These are phyloP conservation scores for Psephotus haematonotus DNA, from an alignment of 2,113 vertebrate genomes.

Conservation along the genomic window DNA sequence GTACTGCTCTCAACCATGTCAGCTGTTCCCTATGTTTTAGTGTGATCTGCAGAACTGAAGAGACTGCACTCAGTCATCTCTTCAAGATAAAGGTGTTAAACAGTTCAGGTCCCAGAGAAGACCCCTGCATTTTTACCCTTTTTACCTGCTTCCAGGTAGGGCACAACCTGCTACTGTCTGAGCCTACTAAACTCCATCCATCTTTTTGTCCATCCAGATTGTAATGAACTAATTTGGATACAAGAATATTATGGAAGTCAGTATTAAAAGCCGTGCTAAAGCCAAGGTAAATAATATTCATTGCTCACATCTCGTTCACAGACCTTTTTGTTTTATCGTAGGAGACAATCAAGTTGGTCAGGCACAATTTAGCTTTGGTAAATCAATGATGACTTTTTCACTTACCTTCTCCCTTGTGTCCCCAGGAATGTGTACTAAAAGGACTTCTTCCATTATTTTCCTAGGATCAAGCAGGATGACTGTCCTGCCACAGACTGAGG, in stretches of 20 bases:
- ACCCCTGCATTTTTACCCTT: not conserved
- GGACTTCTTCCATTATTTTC: not conserved
- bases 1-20: rapidly evolving
- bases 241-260: not conserved
- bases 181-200: not conserved
- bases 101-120: not conserved
- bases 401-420: not conserved
- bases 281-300: not conserved
- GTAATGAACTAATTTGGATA: not conserved
- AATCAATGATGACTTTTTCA: not conserved
- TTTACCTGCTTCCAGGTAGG: not conserved
- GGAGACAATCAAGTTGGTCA: not conserved
- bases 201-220: not conserved
- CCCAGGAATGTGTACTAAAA: not conserved
- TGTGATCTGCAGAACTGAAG: not conserved
- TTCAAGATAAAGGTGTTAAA: not conserved
- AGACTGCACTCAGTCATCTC: not conserved
- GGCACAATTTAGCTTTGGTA: not conserved
- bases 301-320: not conserved
- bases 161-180: not conserved
- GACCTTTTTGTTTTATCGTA: not conserved
- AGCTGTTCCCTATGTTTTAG: not conserved
- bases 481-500: not conserved
- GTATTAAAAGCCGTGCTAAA: not conserved
- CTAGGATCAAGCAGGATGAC: not conserved